Evolutionary conservation across 2,113 vertebrate species (phyloP).

Genomic region (Micronisus gabar): DNA sequence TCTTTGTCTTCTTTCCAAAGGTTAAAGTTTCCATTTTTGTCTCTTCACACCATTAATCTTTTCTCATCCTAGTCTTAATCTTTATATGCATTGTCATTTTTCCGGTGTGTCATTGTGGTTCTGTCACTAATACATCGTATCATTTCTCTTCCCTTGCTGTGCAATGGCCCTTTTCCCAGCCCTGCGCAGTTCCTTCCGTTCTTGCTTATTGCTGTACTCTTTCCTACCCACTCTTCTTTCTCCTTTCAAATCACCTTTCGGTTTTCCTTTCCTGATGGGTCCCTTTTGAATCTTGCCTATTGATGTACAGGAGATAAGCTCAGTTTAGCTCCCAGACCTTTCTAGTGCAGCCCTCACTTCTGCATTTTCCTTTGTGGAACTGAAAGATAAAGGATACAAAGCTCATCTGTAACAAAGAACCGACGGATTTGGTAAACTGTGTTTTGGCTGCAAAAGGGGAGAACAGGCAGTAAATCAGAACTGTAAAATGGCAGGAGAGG

Average conservation of each 20-base stretch:
- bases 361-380: slow-evolving; percentile 30
- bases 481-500: not conserved
- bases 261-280: not conserved
- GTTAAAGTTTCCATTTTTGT: slow-evolving; percentile 19
- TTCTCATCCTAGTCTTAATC: not conserved
- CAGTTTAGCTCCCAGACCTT: slow-evolving; percentile 24
- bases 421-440: not conserved
- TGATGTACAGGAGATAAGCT: not conserved
- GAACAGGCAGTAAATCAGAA: not conserved
- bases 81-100: not conserved
- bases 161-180: not conserved
- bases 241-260: slow-evolving; percentile 33
- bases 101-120: not conserved
- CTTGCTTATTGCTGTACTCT: not conserved
- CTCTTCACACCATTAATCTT: not conserved
- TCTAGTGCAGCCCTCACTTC: slow-evolving; percentile 5
- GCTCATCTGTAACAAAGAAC: not conserved
- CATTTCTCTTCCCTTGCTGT: not conserved
- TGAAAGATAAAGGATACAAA: not conserved
- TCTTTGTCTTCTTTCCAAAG: not conserved
- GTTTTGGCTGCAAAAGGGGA: not conserved
- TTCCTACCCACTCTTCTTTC: not conserved
- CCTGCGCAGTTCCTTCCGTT: slow-evolving; percentile 13
- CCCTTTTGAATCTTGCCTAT: slow-evolving; percentile 32
- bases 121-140: not conserved